Conservation (phyloP, 2,797 vertebrate genomes). For the Muscicapa striata region DNA sequence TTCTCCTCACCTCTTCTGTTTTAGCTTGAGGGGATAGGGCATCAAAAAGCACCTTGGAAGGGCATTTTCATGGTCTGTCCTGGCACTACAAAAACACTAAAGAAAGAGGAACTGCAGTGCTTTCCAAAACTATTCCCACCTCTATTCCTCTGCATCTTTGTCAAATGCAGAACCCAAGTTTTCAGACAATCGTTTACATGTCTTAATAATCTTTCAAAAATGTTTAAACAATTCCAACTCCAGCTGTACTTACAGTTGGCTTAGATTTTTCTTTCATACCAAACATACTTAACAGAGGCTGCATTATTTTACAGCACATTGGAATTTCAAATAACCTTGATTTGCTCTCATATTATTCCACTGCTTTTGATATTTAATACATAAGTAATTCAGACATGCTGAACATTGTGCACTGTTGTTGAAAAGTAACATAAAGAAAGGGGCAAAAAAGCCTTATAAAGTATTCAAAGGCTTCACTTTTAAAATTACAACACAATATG, state of each 20-base stretch:
- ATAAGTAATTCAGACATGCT: not conserved
- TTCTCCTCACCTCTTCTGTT: not conserved
- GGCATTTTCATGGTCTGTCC: not conserved
- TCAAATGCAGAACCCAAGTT: not conserved
- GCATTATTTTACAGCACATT: not conserved
- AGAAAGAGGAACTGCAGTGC: not conserved
- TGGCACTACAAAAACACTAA: not conserved
- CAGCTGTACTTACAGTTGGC: not conserved
- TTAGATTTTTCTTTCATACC: constrained; percentile 7
- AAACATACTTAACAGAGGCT: not conserved
- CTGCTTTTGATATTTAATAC: not conserved
- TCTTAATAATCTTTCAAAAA: not conserved
- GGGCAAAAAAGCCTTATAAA: not conserved
- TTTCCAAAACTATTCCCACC: not conserved
- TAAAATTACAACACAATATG: not conserved
- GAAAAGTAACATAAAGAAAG: not conserved
- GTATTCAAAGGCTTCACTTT: not conserved
- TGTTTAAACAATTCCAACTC: not conserved
- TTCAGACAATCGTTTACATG: not conserved
- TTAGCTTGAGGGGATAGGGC: not conserved
- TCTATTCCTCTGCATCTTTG: not conserved
- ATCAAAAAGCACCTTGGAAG: not conserved
- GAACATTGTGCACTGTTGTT: not conserved
- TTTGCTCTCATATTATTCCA: not conserved
- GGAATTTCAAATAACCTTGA: constrained; percentile 9